Conservation (phyloP, 37 sponge, comb jelly and placozoan species). For the Diacarnus erythraeanus region DNA sequence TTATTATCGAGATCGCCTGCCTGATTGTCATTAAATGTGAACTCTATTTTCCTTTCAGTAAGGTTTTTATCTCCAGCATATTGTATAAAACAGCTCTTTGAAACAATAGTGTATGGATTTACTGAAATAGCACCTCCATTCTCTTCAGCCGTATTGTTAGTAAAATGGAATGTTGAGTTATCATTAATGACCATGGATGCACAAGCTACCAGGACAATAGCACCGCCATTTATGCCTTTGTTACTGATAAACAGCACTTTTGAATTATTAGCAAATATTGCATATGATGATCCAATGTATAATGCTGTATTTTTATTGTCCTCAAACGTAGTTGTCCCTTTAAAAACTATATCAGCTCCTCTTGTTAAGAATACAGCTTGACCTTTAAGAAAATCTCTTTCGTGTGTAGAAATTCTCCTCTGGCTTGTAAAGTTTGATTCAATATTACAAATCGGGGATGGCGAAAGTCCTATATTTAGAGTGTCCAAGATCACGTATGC, state of each 20-base stretch:
- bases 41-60: background rate
- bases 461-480: too few species aligned
- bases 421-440: too few species aligned
- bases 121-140: constrained; percentile 25
- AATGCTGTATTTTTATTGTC: constrained; percentile 11
- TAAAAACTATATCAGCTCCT: background rate
- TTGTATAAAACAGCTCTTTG: constrained; percentile 7
- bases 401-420: too few species aligned
- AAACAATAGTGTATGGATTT: background rate
- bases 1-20: background rate
- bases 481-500: too few species aligned
- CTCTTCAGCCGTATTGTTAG: background rate
- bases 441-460: too few species aligned
- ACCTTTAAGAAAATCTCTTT: background rate
- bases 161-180: background rate
- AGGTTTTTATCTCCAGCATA: background rate
- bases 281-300: background rate
- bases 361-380: background rate
- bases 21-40: background rate
- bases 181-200: background rate
- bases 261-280: background rate
- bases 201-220: background rate
- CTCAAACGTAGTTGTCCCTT: background rate
- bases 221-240: background rate
- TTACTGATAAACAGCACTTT: background rate